Percentiles rank a stretch among this genome's conserved stretches.
These are phyloP conservation scores for Pasiphila rectangulata DNA, from an alignment of 2,888 invertebrate species.

Conservation along the genomic window DNA sequence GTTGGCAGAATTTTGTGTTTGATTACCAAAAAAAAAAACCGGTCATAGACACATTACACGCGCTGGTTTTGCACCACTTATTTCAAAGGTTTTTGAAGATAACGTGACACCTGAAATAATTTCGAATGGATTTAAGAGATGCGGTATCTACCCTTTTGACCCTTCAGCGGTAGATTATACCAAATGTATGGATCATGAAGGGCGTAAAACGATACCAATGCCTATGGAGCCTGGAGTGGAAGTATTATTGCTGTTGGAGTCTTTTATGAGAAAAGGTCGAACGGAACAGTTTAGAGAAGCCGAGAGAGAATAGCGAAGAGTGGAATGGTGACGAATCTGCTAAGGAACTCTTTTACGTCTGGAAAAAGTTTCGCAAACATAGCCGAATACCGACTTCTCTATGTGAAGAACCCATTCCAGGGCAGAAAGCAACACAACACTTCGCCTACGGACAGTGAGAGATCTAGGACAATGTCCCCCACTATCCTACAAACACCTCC, in stretches of 20 bases:
- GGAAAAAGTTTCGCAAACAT: too few relatives aligned
- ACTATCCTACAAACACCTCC: too few relatives aligned
- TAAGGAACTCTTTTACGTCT: background rate
- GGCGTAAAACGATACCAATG: background rate
- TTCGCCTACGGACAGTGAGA: too few relatives aligned
- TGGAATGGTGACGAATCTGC: background rate
- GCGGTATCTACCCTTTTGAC: conserved; percentile 2
- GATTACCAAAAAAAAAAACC: too few relatives aligned
- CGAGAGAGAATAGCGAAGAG: background rate
- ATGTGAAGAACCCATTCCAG: too few relatives aligned
- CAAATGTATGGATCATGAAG: conserved; percentile 9
- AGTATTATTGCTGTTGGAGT: too few relatives aligned
- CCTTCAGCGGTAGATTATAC: background rate
- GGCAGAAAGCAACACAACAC: too few relatives aligned
- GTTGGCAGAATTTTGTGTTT: too few relatives aligned
- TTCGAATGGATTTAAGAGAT: conserved; percentile 6
- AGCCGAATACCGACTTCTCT: too few relatives aligned
- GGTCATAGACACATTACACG: too few relatives aligned
- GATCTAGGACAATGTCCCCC: too few relatives aligned
- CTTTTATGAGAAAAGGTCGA: background rate
- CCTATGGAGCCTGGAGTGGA: background rate
- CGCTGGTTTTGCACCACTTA: too few relatives aligned
- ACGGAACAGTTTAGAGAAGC: background rate
- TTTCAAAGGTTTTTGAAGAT: conserved; percentile 9
- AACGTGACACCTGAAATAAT: conserved; percentile 8